A percentile compares a stretch with the other conserved stretches of the same genome.
These are phyloP conservation scores for Xiphophorus maculatus DNA, from an alignment of 2,113 vertebrate genomes.

Conservation along the genomic window DNA sequence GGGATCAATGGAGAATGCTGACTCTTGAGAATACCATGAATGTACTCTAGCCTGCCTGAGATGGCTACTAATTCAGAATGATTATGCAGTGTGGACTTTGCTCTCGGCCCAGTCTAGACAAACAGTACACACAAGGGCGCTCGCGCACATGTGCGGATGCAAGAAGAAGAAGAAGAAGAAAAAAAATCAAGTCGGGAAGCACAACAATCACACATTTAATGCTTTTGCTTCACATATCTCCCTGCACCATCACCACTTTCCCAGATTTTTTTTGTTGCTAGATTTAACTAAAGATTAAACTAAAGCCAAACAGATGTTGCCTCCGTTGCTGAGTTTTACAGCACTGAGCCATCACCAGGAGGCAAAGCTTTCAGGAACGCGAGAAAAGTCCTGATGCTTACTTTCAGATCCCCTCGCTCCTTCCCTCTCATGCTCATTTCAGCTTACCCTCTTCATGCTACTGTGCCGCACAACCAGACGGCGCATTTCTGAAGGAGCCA, in stretches of 20 bases:
- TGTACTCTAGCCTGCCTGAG: slow-evolving; percentile 56
- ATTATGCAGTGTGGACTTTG: slow-evolving; percentile 61
- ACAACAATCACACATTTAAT: slow-evolving; percentile 5
- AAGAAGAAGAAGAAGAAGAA: neutral
- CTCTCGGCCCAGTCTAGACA: slow-evolving; percentile 60
- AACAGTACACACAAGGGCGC: slow-evolving; percentile 26
- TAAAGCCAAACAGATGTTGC: slow-evolving; percentile 60
- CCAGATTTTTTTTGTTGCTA: slow-evolving; percentile 13
- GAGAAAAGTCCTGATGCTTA: slow-evolving; percentile 61
- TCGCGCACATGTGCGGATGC: neutral
- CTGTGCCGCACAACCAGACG: slow-evolving; percentile 40
- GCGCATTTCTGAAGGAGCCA: slow-evolving; percentile 38
- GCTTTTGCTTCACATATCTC: slow-evolving; percentile 20
- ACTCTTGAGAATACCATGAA: slow-evolving; percentile 62
- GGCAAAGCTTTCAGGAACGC: slow-evolving; percentile 67
- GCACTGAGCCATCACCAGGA: slow-evolving; percentile 48
- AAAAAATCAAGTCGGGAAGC: neutral
- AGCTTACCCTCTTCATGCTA: slow-evolving; percentile 21
- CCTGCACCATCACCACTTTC: neutral
- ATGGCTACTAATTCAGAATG: slow-evolving; percentile 71
- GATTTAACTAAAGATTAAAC: slow-evolving; percentile 54
- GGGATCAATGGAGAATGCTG: slow-evolving; percentile 74
- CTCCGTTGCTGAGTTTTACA: slow-evolving; percentile 41
- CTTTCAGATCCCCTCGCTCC: slow-evolving; percentile 42
- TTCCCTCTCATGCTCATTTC: slow-evolving; percentile 36